Percentiles rank a stretch among this genome's conserved stretches.
These are phyloP conservation scores for Cololabis saira DNA, from an alignment of 2,113 vertebrate genomes.

Conservation along the genomic window DNA sequence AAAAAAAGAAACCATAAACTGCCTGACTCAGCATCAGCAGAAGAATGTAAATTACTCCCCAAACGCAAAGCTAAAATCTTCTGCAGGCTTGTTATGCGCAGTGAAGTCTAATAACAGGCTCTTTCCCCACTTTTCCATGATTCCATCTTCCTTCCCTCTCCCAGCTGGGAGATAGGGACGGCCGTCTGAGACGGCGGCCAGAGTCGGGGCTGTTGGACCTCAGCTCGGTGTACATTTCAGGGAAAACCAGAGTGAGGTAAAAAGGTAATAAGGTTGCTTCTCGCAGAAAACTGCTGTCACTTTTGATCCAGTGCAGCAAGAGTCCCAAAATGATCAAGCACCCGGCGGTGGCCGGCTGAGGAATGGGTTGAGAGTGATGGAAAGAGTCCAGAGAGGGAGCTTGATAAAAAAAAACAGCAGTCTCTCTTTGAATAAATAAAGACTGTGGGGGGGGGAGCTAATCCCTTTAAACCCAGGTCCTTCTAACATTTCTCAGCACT, in stretches of 20 bases:
- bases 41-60: constrained; percentile 27
- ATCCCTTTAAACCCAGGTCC: constrained; percentile 26
- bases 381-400: constrained; percentile 29
- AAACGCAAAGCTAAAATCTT: constrained; percentile 28
- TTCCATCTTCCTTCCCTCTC: constrained; percentile 23
- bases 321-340: constrained; percentile 19
- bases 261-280: constrained; percentile 34
- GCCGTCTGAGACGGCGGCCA: constrained; percentile 3
- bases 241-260: constrained; percentile 1
- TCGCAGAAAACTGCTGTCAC: constrained; percentile 46
- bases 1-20: constrained; percentile 25
- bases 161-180: constrained; percentile 4
- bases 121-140: constrained; percentile 18
- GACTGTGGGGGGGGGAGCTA: not conserved
- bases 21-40: constrained; percentile 41
- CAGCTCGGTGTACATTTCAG: constrained; percentile 1
- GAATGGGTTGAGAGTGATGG: constrained; percentile 34
- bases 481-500: constrained; percentile 7
- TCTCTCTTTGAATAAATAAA: constrained; percentile 33
- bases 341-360: constrained; percentile 27
- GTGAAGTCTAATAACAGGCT: constrained; percentile 19
- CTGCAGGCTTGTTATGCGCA: constrained; percentile 21
- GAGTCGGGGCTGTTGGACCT: constrained; percentile 8
- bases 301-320: constrained; percentile 33
- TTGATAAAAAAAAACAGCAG: constrained; percentile 8